Conservation (phyloP, 2,797 vertebrate species). For the Tamandua tetradactyla region DNA sequence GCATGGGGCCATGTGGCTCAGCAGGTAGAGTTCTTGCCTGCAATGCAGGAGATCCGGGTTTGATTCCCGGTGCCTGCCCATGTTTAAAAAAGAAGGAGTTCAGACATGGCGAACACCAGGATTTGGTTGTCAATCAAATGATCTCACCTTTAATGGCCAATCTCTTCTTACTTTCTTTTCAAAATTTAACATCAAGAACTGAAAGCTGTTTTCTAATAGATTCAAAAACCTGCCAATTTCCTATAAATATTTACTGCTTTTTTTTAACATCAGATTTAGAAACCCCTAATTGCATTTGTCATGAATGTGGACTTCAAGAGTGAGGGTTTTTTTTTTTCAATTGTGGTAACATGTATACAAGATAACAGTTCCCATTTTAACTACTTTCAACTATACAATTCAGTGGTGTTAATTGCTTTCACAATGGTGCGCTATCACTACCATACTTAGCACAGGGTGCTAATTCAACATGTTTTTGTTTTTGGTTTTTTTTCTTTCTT, state of each 20-base stretch:
- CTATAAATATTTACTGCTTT: neutral
- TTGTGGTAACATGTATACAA: no score
- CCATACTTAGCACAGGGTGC: neutral
- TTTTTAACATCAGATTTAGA: neutral
- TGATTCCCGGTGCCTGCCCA: no score
- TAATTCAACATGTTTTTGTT: neutral
- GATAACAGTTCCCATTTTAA: no score
- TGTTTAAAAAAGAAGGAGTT: no score
- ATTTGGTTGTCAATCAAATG: neutral
- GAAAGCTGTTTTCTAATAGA: neutral
- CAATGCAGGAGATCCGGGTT: no score
- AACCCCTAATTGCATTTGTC: neutral
- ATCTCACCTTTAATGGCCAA: neutral
- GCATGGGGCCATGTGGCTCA: no score
- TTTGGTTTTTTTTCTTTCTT: no score
- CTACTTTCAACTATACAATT: no score
- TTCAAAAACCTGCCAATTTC: neutral
- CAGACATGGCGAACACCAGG: neutral
- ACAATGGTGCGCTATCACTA: no score
- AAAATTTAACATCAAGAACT: slow-evolving; percentile 20
- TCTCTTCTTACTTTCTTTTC: slow-evolving; percentile 9
- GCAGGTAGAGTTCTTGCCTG: no score
- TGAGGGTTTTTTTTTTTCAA: neutral
- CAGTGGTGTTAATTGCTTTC: no score
- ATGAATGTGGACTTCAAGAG: neutral